These are phyloP conservation scores for Caenorhabditis angaria DNA, from an alignment of 2,888 invertebrate genomes.

Conservation along the genomic window DNA sequence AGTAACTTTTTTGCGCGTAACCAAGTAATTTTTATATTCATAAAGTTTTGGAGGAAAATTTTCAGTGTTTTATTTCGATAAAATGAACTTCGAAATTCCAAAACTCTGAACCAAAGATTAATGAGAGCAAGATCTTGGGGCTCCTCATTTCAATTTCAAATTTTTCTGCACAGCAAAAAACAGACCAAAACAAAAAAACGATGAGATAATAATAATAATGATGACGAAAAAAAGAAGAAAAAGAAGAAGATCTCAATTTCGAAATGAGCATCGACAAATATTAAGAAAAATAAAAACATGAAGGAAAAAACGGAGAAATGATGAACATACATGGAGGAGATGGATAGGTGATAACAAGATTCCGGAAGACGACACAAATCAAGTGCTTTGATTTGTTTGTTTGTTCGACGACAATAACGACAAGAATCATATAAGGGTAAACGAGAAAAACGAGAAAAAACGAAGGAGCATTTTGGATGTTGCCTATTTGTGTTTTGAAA, in stretches of 20 bases:
- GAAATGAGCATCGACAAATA: neutral
- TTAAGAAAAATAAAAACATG: neutral
- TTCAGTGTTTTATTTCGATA: too few relatives aligned
- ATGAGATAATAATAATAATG: neutral
- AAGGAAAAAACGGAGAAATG: constrained; percentile 1
- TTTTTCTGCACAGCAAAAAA: neutral
- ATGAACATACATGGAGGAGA: neutral
- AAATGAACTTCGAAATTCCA: neutral
- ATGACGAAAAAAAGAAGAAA: too few relatives aligned
- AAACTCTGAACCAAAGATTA: neutral
- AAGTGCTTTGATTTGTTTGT: neutral
- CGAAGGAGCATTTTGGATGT: too few relatives aligned
- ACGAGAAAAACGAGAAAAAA: too few relatives aligned
- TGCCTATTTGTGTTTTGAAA: too few relatives aligned
- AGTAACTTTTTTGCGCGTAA: too few relatives aligned
- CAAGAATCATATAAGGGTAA: too few relatives aligned
- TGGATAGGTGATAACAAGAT: neutral
- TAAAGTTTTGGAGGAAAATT: too few relatives aligned
- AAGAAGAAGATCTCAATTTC: neutral
- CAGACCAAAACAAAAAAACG: neutral
- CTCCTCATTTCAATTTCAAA: neutral
- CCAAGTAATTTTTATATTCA: too few relatives aligned
- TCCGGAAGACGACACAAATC: neutral
- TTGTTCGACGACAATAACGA: neutral
- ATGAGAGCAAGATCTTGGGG: neutral